Conservation (phyloP, 2,113 vertebrate genomes). For the Ovibos moschatus region DNA sequence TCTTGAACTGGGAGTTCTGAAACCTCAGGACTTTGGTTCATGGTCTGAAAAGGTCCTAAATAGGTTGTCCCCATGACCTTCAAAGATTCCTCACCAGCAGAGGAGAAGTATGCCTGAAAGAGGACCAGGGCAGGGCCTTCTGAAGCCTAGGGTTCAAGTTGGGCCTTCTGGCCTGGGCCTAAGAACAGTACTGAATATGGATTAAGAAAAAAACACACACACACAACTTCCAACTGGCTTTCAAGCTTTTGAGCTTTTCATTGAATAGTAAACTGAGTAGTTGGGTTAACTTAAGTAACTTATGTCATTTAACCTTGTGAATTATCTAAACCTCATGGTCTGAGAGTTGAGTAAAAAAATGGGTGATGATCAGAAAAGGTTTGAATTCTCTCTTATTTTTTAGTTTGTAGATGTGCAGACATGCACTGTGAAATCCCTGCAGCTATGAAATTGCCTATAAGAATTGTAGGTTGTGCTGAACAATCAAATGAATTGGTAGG, state of each 20-base stretch:
- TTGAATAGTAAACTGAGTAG: constrained; percentile 21
- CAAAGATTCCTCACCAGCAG: not conserved
- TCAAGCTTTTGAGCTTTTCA: not conserved
- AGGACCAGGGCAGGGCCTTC: not conserved
- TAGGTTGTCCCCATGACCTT: not conserved
- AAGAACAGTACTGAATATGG: not conserved
- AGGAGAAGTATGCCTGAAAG: not conserved
- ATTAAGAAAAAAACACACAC: not conserved
- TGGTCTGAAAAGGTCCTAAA: not conserved
- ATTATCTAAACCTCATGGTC: constrained; percentile 38
- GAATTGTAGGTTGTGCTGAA: constrained; percentile 68
- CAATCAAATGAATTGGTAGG: constrained; percentile 66
- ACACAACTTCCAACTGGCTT: not conserved
- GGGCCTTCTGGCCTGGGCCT: not conserved
- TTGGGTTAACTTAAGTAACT: constrained; percentile 41
- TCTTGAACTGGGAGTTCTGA: not conserved
- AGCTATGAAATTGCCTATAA: constrained; percentile 73
- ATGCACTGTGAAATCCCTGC: constrained; percentile 31
- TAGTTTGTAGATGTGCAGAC: constrained; percentile 44
- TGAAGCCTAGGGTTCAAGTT: not conserved
- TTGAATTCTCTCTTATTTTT: constrained; percentile 50
- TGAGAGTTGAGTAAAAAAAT: constrained; percentile 43
- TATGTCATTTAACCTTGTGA: constrained; percentile 57
- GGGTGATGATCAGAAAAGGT: constrained; percentile 23
- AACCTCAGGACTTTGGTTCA: not conserved